Conservation (phyloP, 2,888 invertebrate species). For the Hyposoter dolosus region DNA sequence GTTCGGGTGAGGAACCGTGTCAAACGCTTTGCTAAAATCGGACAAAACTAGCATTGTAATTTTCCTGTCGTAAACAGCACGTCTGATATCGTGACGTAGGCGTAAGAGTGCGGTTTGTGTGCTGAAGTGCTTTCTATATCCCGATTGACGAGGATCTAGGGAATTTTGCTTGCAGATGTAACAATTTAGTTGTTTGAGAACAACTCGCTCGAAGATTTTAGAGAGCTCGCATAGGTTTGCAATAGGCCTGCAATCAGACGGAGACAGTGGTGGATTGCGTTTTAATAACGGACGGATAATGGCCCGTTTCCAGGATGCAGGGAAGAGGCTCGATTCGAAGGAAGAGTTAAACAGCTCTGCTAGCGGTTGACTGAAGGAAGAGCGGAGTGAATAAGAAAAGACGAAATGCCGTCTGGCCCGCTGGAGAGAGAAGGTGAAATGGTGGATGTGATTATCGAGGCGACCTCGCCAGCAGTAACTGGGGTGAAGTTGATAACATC, state of each 20-base stretch:
- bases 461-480: neutral
- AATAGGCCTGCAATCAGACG: neutral
- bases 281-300: neutral
- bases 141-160: neutral
- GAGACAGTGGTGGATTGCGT: neutral
- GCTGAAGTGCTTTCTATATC: neutral
- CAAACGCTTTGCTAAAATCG: slow-evolving; percentile 2
- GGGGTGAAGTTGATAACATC: neutral
- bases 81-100: neutral
- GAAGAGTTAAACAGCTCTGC: neutral
- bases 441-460: neutral
- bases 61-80: neutral
- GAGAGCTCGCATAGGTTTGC: neutral
- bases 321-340: neutral
- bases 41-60: neutral
- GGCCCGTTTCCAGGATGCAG: neutral
- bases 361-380: neutral
- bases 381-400: neutral
- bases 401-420: neutral
- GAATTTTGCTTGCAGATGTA: neutral
- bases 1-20: too few species aligned
- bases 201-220: neutral
- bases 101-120: neutral
- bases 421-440: neutral
- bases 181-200: neutral